phyloP scores from a whole-genome alignment of 1,140 invertebrate species.

The Drosophila oshimai region DNA sequence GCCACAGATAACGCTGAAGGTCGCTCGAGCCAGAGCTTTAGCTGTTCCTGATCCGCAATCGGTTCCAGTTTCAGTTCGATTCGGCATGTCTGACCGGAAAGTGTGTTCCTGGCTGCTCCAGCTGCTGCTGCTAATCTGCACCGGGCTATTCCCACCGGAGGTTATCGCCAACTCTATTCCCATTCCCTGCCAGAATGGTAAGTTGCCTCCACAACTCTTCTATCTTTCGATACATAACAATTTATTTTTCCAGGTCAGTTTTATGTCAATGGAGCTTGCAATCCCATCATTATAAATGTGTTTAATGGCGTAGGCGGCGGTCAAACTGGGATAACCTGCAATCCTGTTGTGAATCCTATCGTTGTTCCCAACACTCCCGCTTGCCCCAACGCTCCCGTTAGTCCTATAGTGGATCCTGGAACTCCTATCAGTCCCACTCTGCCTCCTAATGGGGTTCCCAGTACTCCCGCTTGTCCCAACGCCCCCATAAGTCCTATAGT shows the following conservation, averaged over 20 bases:
- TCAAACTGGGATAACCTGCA: background rate
- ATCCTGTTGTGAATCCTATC: background rate
- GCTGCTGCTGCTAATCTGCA: slow-evolving; percentile 22
- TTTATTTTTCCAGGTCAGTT: slow-evolving; percentile 10
- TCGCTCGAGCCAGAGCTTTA: background rate
- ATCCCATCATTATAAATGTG: slow-evolving; percentile 7
- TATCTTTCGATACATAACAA: background rate
- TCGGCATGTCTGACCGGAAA: slow-evolving; percentile 53
- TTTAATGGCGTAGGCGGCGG: background rate
- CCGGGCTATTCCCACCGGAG: background rate
- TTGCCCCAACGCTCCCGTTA: slow-evolving; percentile 10
- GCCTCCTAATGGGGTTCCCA: no score
- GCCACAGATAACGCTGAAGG: slow-evolving; percentile 6
- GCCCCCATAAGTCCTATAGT: slow-evolving; percentile 9
- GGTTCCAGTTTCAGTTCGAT: slow-evolving; percentile 37
- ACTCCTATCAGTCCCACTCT: background rate
- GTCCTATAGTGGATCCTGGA: background rate
- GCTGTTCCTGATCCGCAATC: background rate
- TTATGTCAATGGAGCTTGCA: slow-evolving; percentile 4
- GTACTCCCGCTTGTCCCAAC: slow-evolving; percentile 1
- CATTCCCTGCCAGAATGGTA: slow-evolving; percentile 21
- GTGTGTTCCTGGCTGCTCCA: slow-evolving; percentile 14
- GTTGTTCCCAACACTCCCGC: background rate
- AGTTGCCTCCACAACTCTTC: background rate
- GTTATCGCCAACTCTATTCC: slow-evolving; percentile 9